Conservation (phyloP, 92 coral and sea anemone species). For the Meandrina meandrites region DNA sequence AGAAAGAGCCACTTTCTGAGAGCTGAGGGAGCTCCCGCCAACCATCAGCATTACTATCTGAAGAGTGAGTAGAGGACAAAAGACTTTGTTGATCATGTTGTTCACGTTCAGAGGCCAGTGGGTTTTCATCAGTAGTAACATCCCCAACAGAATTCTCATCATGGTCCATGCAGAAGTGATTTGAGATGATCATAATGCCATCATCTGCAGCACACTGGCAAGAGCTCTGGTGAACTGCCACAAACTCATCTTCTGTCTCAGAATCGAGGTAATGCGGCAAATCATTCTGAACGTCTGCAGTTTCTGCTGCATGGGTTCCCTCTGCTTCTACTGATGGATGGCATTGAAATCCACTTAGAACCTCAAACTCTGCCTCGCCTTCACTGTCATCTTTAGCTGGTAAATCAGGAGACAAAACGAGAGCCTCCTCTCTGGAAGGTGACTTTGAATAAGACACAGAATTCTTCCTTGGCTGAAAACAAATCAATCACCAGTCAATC, state of each 20-base stretch:
- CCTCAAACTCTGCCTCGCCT: conserved; percentile 90
- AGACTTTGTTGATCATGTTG: background rate
- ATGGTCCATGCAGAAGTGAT: conserved; percentile 49
- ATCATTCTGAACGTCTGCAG: background rate
- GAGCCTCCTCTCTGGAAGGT: background rate
- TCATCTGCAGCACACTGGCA: conserved; percentile 63
- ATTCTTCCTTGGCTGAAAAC: conserved; percentile 69
- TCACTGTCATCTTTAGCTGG: conserved; percentile 61
- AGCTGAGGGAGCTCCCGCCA: conserved; percentile 47
- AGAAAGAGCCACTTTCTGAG: conserved; percentile 48
- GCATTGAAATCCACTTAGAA: conserved; percentile 77
- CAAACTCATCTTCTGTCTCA: conserved; percentile 30
- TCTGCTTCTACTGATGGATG: conserved; percentile 41
- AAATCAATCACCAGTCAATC: background rate
- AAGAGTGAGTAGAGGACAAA: background rate
- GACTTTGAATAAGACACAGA: conserved; percentile 74
- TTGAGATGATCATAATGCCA: conserved; percentile 80
- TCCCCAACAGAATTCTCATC: background rate
- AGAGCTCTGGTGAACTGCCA: conserved; percentile 6
- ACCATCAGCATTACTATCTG: conserved; percentile 2
- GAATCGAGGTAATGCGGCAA: background rate
- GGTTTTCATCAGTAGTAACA: conserved; percentile 6
- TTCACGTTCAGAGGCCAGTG: conserved; percentile 7
- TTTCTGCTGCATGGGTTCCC: conserved; percentile 25
- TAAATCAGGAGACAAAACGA: conserved; percentile 1